Conservation (phyloP, 2,797 vertebrate species). For the Aplochiton taeniatus region DNA sequence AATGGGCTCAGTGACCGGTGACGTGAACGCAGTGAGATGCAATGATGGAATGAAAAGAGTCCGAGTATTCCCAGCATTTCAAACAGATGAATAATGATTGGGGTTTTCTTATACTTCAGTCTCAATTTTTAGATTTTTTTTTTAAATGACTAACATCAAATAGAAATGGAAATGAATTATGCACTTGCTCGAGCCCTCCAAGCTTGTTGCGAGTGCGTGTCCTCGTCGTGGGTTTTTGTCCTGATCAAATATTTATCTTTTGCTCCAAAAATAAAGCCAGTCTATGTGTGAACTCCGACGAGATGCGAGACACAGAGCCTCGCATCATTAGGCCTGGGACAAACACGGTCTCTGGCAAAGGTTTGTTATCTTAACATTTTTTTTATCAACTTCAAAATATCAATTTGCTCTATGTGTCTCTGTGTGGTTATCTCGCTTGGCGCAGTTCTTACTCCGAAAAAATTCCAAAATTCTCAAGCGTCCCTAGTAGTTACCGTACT, state of each 20-base stretch:
- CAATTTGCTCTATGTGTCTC: neutral
- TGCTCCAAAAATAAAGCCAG: conserved; percentile 68
- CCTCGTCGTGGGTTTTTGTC: conserved; percentile 54
- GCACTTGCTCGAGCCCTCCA: conserved; percentile 46
- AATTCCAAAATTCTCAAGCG: neutral
- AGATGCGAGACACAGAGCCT: conserved; percentile 35
- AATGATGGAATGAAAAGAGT: too few relatives aligned
- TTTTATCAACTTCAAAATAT: conserved; percentile 3
- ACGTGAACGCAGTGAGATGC: too few relatives aligned
- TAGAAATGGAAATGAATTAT: conserved; percentile 56
- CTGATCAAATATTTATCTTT: conserved; percentile 74
- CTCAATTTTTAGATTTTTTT: neutral
- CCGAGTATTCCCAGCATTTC: too few relatives aligned
- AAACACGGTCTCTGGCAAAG: conserved; percentile 22
- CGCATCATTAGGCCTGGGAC: conserved; percentile 31
- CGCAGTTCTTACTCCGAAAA: neutral
- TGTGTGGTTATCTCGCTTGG: neutral
- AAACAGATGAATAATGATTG: too few relatives aligned
- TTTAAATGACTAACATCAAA: conserved; percentile 26
- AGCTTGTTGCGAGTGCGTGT: conserved; percentile 46
- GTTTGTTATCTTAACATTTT: conserved; percentile 19
- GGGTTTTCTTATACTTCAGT: conserved; percentile 19
- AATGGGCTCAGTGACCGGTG: too few relatives aligned
- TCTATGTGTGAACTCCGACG: conserved; percentile 55
- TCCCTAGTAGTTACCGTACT: neutral